A percentile compares a stretch with the other conserved stretches of the same genome.
phyloP scores from a whole-genome alignment of 2,113 vertebrate genomes.

The Hippoglossus stenolepis region DNA sequence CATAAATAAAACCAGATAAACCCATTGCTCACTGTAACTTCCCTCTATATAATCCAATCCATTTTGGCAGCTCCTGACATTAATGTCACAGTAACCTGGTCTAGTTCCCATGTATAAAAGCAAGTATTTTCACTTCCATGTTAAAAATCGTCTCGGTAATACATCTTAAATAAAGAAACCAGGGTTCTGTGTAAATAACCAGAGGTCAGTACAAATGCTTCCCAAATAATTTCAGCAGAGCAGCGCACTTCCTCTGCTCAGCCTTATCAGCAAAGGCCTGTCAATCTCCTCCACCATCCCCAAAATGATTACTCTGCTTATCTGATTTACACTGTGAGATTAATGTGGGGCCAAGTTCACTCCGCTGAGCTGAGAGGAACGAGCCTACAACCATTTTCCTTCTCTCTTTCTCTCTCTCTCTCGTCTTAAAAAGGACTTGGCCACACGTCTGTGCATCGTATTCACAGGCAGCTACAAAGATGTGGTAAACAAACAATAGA shows the following conservation, averaged over 20 bases:
- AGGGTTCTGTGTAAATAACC: background rate
- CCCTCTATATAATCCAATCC: too few species aligned
- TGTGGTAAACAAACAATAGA: too few species aligned
- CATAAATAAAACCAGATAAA: too few species aligned
- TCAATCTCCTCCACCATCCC: conserved; percentile 59
- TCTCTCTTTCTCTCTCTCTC: background rate
- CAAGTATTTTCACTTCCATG: too few species aligned
- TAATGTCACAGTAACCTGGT: too few species aligned
- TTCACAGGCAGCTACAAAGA: too few species aligned
- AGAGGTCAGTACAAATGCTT: background rate
- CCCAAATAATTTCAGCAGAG: conserved; percentile 13
- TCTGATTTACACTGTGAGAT: conserved; percentile 58
- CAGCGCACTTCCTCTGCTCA: conserved; percentile 47
- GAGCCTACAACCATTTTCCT: conserved; percentile 13
- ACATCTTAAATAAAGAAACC: too few species aligned
- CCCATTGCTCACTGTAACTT: too few species aligned
- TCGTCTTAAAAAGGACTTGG: background rate
- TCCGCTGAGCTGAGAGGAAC: conserved; percentile 16
- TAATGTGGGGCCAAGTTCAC: conserved; percentile 24
- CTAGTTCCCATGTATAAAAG: too few species aligned
- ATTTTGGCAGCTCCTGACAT: too few species aligned
- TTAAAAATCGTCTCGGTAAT: too few species aligned
- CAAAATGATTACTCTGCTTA: conserved; percentile 57
- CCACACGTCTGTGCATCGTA: too few species aligned
- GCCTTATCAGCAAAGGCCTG: conserved; percentile 51